Evolutionary conservation across 2,113 vertebrate species (phyloP), one percentile per base, ranked within the genome.

Genomic region (Octodon degus): DNA sequence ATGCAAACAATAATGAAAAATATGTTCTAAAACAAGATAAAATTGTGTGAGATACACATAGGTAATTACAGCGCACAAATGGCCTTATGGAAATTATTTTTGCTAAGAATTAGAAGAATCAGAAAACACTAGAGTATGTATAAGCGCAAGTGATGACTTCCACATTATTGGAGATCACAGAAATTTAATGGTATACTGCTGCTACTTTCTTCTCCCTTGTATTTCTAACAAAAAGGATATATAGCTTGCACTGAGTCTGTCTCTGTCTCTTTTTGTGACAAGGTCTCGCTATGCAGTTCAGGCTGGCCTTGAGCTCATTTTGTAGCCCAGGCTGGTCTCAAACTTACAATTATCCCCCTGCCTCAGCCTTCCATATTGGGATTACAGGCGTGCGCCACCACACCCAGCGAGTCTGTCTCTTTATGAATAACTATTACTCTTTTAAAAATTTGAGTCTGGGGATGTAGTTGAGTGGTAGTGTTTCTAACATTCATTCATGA

Each of bases 1-100:
- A 91, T 43, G 82, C 58, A 97, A 85, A 95, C 17, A 22, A 92
- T 89, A 97, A 95, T 77, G 47, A 88, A 90, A 95, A 89, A 72
- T 7, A 32, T 90, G 9, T 93, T 91, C 30, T 83, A 93, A 95
- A 91, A 93, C n/a, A 94, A 87, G 34, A 90, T 47, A 83, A 30
- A 55, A 50, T 32, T 89, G n/a, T 70, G 86, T 85, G 65, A 89
- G 25, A 76, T 43, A 90, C 20, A 84, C n/a, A 76, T 25, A 76
- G 25, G 89, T 34, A 22, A 34, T 55, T 63, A 55, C 4, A 7
- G n/a, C 83, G 9, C 8, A 76, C 53, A 62, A 91, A 86, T 68
- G 76, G 37, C n/a, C 53, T 27, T 53, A 72, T 24, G 65, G 16
- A 82, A 76, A 60, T 77, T 88, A 91, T 17, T 91, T 88, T 60